phyloP scores from a whole-genome alignment of 2,888 invertebrate species.

The Drosophila siamana region DNA sequence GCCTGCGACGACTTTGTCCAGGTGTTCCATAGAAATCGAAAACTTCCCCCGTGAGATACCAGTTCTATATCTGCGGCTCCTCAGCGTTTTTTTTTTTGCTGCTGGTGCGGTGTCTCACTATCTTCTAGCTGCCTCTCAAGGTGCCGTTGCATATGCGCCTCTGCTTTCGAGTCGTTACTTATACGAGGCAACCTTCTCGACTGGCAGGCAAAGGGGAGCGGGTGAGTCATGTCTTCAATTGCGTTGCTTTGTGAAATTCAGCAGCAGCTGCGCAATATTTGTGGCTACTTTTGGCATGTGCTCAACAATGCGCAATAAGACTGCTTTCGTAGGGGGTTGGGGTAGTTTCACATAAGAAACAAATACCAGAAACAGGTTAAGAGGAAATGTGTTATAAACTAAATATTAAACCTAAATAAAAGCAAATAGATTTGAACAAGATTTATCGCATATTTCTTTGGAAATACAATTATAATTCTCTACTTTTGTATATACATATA shows the following conservation, averaged over 20 bases:
- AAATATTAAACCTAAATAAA: neutral
- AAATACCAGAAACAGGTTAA: constrained; percentile 29
- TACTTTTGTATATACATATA: too few relatives aligned
- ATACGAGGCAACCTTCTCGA: constrained; percentile 4
- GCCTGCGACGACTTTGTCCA: constrained; percentile 52
- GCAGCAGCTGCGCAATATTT: constrained; percentile 72
- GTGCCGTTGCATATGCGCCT: constrained; percentile 52
- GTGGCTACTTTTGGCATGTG: constrained; percentile 74
- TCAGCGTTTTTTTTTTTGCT: constrained; percentile 19
- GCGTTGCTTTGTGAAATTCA: constrained; percentile 60
- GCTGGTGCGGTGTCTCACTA: constrained; percentile 31
- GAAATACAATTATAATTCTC: too few relatives aligned
- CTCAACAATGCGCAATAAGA: constrained; percentile 63
- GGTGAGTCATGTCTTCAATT: constrained; percentile 52
- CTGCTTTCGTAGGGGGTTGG: neutral
- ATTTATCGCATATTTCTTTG: too few relatives aligned
- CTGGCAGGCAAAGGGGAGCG: neutral
- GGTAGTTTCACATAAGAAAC: constrained; percentile 14
- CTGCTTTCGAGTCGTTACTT: constrained; percentile 51
- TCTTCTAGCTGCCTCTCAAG: constrained; percentile 54
- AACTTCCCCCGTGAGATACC: constrained; percentile 71
- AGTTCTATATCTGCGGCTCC: constrained; percentile 36
- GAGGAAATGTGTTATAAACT: neutral
- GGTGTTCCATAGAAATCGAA: constrained; percentile 74
- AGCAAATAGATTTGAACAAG: too few relatives aligned